Percentiles rank a stretch among this genome's conserved stretches.
phyloP scores from a whole-genome alignment of 2,113 vertebrate species.

The Acanthisitta chloris region DNA sequence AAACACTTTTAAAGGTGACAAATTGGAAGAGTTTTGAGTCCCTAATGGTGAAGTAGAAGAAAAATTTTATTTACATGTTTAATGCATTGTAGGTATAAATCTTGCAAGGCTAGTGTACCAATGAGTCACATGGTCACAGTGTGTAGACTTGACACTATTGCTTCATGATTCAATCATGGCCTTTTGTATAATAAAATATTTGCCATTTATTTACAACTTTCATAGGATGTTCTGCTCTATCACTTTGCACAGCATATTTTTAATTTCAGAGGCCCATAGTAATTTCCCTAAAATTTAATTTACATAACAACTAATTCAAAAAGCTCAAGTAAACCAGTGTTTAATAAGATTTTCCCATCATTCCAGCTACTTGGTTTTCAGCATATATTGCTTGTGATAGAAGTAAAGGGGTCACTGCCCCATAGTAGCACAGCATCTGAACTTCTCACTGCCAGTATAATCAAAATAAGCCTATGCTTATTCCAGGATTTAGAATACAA shows the following conservation, averaged over 20 bases:
- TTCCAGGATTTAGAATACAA: neutral
- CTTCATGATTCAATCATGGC: neutral
- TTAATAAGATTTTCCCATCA: neutral
- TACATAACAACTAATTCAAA: neutral
- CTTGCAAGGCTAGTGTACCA: neutral
- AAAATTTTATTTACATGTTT: neutral
- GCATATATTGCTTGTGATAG: neutral
- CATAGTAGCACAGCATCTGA: neutral
- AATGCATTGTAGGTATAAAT: neutral
- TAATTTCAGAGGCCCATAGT: neutral
- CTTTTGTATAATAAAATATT: neutral
- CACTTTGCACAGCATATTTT: neutral
- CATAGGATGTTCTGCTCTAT: neutral
- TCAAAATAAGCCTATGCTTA: neutral
- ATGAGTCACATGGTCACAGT: neutral
- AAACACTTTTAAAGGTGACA: neutral
- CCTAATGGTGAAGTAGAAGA: neutral
- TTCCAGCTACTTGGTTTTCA: neutral
- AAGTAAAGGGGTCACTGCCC: neutral
- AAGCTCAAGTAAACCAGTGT: neutral
- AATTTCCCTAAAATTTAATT: neutral
- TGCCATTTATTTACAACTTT: neutral
- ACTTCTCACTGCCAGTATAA: neutral
- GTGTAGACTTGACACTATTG: neutral
- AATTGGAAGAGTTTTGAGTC: neutral